phyloP scores from a whole-genome alignment of 1,140 invertebrate genomes.

The Chironomus tepperi region DNA sequence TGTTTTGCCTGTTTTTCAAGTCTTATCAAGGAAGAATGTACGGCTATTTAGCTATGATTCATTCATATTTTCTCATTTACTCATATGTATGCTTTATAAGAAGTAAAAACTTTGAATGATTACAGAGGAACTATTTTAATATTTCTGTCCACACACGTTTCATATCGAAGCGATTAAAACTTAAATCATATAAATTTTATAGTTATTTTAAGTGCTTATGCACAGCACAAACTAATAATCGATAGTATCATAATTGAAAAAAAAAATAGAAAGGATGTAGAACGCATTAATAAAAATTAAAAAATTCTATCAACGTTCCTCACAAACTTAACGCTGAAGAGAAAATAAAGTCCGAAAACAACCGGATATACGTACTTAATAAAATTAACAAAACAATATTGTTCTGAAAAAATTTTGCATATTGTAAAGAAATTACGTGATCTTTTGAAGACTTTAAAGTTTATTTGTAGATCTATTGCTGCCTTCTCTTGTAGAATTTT shows the following conservation, averaged over 20 bases:
- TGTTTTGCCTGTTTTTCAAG: neutral
- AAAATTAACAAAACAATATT: neutral
- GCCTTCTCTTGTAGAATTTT: too few species aligned
- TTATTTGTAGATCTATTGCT: too few species aligned
- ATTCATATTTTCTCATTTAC: neutral
- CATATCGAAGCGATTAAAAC: too few species aligned
- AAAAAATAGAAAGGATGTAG: neutral
- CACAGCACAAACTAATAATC: neutral
- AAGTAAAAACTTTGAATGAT: too few species aligned
- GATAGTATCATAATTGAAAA: neutral
- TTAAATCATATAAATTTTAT: too few species aligned
- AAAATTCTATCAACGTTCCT: neutral
- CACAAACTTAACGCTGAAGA: neutral
- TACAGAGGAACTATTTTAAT: too few species aligned
- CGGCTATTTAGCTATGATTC: neutral
- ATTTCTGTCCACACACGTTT: too few species aligned
- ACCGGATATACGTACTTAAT: neutral
- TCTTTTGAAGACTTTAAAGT: neutral
- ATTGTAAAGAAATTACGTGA: neutral
- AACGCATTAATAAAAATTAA: slow-evolving; percentile 11
- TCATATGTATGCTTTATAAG: too few species aligned
- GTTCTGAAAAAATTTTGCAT: neutral
- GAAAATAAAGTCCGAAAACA: neutral
- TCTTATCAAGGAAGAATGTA: neutral
- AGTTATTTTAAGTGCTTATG: too few species aligned